Evolutionary conservation across 2,888 invertebrate genomes (phyloP).

Genomic region (Tenthredo mesomela): DNA sequence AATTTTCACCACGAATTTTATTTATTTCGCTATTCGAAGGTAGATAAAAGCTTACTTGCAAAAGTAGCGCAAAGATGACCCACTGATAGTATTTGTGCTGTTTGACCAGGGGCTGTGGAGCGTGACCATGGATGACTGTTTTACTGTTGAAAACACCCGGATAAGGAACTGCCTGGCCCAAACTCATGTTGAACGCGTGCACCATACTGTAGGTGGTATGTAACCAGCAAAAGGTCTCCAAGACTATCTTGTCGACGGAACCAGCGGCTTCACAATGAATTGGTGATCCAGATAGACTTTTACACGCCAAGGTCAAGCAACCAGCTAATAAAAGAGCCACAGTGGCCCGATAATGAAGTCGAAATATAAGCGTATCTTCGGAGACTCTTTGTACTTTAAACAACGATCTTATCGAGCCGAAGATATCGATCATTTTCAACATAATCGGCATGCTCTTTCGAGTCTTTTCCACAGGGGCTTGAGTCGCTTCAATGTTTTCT

Average conservation of each 20-base stretch:
- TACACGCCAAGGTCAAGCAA: constrained; percentile 79
- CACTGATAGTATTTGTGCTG: constrained; percentile 82
- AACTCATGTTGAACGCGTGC: constrained; percentile 83
- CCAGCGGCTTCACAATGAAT: constrained; percentile 78
- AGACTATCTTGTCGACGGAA: constrained; percentile 85
- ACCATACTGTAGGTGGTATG: constrained; percentile 94
- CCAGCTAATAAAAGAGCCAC: constrained; percentile 79
- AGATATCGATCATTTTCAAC: constrained; percentile 76
- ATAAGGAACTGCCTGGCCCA: constrained; percentile 85
- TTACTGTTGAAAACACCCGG: constrained; percentile 87
- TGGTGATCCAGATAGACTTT: constrained; percentile 76
- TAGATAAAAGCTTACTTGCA: constrained; percentile 77
- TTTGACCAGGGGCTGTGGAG: constrained; percentile 74
- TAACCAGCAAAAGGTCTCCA: constrained; percentile 96
- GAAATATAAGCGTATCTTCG: constrained; percentile 79
- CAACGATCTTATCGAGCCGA: constrained; percentile 74
- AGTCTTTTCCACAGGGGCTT: not conserved
- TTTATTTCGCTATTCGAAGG: not conserved
- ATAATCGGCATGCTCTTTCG: constrained; percentile 72
- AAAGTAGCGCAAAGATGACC: constrained; percentile 81
- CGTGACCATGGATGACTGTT: constrained; percentile 79
- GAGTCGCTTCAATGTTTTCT: not conserved
- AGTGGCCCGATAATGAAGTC: constrained; percentile 80
- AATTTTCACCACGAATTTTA: not conserved
- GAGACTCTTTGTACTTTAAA: constrained; percentile 74